Conservation (phyloP, 2,113 vertebrate species). For the Sapayoa aenigma region DNA sequence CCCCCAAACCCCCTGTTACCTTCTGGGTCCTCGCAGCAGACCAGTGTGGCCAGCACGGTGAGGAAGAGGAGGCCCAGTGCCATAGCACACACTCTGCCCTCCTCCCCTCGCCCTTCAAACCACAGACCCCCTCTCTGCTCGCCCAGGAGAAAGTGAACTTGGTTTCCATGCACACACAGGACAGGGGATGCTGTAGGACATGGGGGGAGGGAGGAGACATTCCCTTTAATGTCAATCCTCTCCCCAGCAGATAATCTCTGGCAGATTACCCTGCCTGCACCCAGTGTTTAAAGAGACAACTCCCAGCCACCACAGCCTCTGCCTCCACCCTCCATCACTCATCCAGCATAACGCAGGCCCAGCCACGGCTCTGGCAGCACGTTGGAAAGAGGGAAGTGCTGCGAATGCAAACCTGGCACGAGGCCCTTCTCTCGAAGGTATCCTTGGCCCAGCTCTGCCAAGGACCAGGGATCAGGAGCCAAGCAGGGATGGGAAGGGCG, state of each 20-base stretch:
- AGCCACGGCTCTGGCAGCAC: not conserved
- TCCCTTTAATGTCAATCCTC: conserved; percentile 40
- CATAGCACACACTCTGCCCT: not conserved
- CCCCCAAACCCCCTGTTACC: not conserved
- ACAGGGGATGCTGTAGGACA: not conserved
- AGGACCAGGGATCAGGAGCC: not conserved
- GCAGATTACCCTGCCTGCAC: conserved; percentile 24
- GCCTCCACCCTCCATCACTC: not conserved
- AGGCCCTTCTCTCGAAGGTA: not conserved
- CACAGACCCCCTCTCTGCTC: not conserved
- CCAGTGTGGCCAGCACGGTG: not conserved
- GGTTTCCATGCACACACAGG: not conserved
- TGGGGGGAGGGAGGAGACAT: not conserved
- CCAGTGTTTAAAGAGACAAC: conserved; percentile 31
- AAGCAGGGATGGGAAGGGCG: not conserved
- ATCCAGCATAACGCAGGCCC: accelerated
- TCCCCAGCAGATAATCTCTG: conserved; percentile 42
- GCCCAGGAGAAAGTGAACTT: not conserved
- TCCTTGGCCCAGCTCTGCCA: not conserved
- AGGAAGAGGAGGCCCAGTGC: not conserved
- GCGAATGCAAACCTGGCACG: not conserved
- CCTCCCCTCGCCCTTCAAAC: not conserved
- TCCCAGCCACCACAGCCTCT: not conserved
- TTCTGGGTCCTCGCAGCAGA: conserved; percentile 16
- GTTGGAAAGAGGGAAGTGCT: not conserved